phyloP scores from a whole-genome alignment of 2,113 vertebrate species.

The Hyperopisus bebe region DNA sequence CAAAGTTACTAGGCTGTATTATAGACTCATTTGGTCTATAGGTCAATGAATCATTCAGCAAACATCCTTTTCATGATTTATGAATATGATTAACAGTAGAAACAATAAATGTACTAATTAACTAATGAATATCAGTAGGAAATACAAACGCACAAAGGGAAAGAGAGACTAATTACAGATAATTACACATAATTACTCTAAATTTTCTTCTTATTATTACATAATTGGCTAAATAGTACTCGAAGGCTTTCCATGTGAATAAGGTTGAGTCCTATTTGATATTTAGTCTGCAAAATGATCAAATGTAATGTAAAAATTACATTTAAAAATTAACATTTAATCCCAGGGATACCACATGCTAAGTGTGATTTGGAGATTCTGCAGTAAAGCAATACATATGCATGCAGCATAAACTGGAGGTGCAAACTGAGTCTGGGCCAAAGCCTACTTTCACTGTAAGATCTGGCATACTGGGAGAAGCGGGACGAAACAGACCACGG shows the following conservation, averaged over 20 bases:
- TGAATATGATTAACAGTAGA: background rate
- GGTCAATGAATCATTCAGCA: background rate
- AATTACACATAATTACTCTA: background rate
- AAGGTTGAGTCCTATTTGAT: background rate
- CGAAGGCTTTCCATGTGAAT: background rate
- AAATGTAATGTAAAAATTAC: background rate
- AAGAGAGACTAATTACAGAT: background rate
- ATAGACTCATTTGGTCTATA: background rate
- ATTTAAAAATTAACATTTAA: background rate
- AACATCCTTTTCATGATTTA: background rate
- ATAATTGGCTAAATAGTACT: background rate
- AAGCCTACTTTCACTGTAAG: background rate
- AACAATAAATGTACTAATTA: constrained; percentile 3
- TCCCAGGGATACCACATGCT: background rate
- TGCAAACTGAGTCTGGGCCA: background rate
- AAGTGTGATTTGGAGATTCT: background rate
- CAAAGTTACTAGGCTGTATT: background rate
- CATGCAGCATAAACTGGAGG: background rate
- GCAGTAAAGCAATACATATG: background rate
- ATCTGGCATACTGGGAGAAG: background rate
- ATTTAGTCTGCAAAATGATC: background rate
- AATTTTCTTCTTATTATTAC: background rate
- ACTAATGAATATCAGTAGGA: background rate
- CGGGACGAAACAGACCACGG: background rate
- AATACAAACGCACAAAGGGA: background rate